Evolutionary conservation across 2,888 invertebrate genomes (phyloP).

Genomic region (Melinaea marsaeus): DNA sequence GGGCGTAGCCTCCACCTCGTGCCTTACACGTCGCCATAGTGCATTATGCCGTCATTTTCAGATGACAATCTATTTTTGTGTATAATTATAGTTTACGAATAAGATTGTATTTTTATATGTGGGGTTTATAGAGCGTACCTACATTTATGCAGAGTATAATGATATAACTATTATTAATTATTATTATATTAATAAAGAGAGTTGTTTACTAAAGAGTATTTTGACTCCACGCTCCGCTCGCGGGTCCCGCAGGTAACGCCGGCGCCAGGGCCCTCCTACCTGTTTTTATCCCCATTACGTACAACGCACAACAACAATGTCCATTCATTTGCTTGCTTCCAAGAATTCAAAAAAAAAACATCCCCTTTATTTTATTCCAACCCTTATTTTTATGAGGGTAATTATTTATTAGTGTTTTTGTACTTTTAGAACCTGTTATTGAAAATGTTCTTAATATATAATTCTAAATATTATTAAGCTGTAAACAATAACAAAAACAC

Average conservation of each 20-base stretch:
- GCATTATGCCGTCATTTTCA: slow-evolving; percentile 69
- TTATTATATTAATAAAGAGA: slow-evolving; percentile 69
- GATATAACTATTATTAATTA: slow-evolving; percentile 57
- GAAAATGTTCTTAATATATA: no score
- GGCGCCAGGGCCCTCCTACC: slow-evolving; percentile 37
- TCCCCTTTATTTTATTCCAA: background rate
- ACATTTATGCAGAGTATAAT: slow-evolving; percentile 69
- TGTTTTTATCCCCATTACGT: slow-evolving; percentile 26
- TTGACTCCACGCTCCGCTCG: slow-evolving; percentile 42
- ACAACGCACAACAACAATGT: slow-evolving; percentile 10
- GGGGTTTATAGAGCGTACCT: slow-evolving; percentile 71
- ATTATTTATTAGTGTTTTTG: no score
- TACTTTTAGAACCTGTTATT: no score
- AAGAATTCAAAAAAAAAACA: background rate
- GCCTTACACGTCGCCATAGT: slow-evolving; percentile 76
- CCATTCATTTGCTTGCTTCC: slow-evolving; percentile 16
- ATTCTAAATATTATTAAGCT: no score
- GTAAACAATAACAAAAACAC: no score
- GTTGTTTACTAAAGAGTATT: slow-evolving; percentile 65
- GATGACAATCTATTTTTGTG: slow-evolving; percentile 73
- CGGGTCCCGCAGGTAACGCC: slow-evolving; percentile 59
- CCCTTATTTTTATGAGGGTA: background rate
- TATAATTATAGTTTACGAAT: slow-evolving; percentile 51
- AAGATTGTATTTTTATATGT: slow-evolving; percentile 76
- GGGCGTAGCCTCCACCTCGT: slow-evolving; percentile 73